Conservation (phyloP, 2,797 vertebrate species). For the Numenius phaeopus region DNA sequence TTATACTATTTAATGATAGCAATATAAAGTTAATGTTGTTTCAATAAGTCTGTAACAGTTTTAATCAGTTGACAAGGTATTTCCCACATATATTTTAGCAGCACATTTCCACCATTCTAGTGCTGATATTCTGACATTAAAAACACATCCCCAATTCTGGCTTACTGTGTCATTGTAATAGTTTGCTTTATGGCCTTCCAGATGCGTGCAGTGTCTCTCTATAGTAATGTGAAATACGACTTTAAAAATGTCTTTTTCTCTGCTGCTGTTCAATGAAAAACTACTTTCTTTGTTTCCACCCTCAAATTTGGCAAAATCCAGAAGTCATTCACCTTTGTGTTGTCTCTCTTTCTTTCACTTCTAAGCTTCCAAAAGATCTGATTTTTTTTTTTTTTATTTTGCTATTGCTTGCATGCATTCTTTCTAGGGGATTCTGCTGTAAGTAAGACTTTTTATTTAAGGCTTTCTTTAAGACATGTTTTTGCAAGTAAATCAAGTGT, state of each 20-base stretch:
- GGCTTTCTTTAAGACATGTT: not conserved
- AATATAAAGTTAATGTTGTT: not conserved
- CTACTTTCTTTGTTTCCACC: not conserved
- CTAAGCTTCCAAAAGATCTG: not conserved
- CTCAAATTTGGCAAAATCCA: not conserved
- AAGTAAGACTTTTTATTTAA: not conserved
- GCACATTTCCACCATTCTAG: not conserved
- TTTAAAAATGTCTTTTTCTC: not conserved
- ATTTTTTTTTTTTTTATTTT: not conserved
- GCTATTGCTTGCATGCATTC: not conserved
- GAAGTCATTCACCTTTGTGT: not conserved
- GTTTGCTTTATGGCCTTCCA: not conserved
- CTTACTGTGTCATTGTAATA: not conserved
- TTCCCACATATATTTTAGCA: not conserved
- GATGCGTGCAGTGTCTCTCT: not conserved
- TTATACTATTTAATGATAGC: not conserved
- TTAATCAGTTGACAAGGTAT: not conserved
- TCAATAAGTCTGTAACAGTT: not conserved
- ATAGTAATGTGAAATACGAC: not conserved
- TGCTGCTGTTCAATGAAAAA: not conserved
- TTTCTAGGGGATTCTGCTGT: not conserved
- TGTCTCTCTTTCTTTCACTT: not conserved
- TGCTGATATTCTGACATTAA: not conserved
- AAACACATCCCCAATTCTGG: not conserved
- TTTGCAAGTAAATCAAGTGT: not conserved